phyloP scores from a whole-genome alignment of 2,888 invertebrate species.

The Andrena flavipes region DNA sequence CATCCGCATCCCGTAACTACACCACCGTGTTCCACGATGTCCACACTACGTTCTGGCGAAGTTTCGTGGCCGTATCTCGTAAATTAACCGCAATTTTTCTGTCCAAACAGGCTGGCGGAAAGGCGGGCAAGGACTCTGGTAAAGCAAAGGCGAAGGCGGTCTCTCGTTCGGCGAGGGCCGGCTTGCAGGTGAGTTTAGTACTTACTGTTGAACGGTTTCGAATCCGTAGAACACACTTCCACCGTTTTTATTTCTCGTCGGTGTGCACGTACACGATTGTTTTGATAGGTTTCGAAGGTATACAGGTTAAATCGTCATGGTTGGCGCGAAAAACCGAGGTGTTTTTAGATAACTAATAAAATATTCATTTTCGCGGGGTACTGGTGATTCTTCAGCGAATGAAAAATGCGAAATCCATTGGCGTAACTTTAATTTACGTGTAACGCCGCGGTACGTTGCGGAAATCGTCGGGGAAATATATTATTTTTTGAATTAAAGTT shows the following conservation, averaged over 20 bases:
- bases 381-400: background rate
- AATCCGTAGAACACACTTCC: constrained; percentile 9
- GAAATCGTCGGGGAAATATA: constrained; percentile 3
- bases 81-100: constrained; percentile 85
- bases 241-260: constrained; percentile 1
- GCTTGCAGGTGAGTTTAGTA: constrained; percentile 93
- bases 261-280: background rate
- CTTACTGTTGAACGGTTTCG: constrained; percentile 3
- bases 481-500: constrained; percentile 63
- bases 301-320: constrained; percentile 73
- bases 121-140: constrained; percentile 99
- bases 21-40: constrained; percentile 75
- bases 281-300: constrained; percentile 24
- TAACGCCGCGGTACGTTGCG: background rate
- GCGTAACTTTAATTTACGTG: constrained; percentile 14
- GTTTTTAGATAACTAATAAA: constrained; percentile 38
- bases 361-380: constrained; percentile 33
- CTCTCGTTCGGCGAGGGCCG: constrained; percentile 99
- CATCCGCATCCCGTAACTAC: constrained; percentile 76
- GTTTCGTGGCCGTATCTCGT: constrained; percentile 86
- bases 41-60: constrained; percentile 86
- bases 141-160: constrained; percentile 99
- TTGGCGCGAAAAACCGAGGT: constrained; percentile 79
- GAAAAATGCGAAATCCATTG: background rate
- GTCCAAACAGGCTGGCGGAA: constrained; percentile 96